Evolutionary conservation across 2,797 vertebrate species (phyloP).

Genomic region (Argya squamiceps): DNA sequence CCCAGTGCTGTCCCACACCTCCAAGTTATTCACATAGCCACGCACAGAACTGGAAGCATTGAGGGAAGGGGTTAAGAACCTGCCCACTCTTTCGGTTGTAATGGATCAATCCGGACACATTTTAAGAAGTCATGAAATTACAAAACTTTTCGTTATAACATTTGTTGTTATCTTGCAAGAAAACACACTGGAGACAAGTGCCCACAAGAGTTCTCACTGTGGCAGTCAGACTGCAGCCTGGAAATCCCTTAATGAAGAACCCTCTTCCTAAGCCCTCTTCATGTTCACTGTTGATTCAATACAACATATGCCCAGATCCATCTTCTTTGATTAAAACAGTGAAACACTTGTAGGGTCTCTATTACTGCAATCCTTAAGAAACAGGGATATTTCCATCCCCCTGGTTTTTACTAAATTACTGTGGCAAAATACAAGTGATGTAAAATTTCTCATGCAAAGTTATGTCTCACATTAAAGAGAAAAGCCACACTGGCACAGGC

Average conservation of each 20-base stretch:
- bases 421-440: rapidly evolving
- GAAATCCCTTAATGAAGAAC: not conserved
- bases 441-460: not conserved
- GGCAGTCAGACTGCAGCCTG: not conserved
- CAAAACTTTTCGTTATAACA: not conserved
- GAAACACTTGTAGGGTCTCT: not conserved
- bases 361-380: not conserved
- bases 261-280: not conserved
- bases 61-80: not conserved
- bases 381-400: not conserved
- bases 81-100: not conserved
- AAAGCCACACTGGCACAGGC: not conserved
- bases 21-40: rapidly evolving
- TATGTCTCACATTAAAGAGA: not conserved
- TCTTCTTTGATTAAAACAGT: not conserved
- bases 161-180: not conserved
- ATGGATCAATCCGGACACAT: not conserved
- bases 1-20: not conserved
- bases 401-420: not conserved
- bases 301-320: not conserved
- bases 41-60: not conserved
- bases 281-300: not conserved
- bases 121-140: not conserved
- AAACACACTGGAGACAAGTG: not conserved
- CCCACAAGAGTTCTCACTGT: not conserved